These are phyloP conservation scores for Siniperca obscura DNA, from an alignment of 2,797 vertebrate species.

Conservation along the genomic window DNA sequence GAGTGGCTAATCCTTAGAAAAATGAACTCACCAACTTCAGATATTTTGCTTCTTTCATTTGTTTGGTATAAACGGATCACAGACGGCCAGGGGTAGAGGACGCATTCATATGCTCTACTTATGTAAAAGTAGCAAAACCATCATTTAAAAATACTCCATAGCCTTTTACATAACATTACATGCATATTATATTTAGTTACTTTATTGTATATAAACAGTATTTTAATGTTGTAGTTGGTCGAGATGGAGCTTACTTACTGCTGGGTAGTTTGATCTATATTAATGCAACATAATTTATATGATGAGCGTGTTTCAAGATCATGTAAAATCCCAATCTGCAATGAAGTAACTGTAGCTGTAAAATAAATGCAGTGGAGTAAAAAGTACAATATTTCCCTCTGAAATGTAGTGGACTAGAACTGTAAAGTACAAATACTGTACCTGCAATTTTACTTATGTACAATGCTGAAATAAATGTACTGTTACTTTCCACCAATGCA, in stretches of 20 bases:
- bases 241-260: background rate
- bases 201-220: background rate
- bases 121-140: background rate
- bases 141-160: background rate
- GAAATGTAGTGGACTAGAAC: background rate
- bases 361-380: background rate
- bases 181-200: background rate
- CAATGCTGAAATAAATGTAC: background rate
- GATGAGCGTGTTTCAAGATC: background rate
- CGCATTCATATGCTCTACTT: background rate
- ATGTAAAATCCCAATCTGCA: background rate
- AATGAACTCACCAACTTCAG: background rate
- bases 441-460: background rate
- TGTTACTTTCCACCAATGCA: background rate
- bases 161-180: background rate
- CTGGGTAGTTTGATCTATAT: background rate
- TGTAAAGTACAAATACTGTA: background rate
- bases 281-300: background rate
- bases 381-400: background rate
- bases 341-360: background rate
- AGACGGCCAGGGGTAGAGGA: background rate
- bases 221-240: background rate
- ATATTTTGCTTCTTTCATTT: background rate
- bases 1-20: background rate
- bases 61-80: background rate